Base-by-base conservation (phyloP, 30 jellyfish, hydroid and myxozoan species). In the Rhopilema esculentum region DNA sequence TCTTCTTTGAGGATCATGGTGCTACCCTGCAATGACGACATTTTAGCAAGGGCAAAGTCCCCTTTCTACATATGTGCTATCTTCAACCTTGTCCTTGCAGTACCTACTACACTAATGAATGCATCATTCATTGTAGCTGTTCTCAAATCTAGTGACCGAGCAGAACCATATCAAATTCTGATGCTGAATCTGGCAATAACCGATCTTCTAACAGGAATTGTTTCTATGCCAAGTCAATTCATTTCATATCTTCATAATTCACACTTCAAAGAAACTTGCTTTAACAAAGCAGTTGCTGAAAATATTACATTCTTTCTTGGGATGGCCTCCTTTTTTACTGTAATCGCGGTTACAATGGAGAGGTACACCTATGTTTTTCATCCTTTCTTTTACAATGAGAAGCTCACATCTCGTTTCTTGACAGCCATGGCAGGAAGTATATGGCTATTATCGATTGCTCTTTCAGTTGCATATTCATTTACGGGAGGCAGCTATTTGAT, bases 21-120 rank as follows among this genome's bases (percentile, higher is more conserved):
- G n/a, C n/a, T n/a, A n/a, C n/a, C n/a, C n/a, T n/a, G n/a, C n/a
- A n/a, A n/a, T n/a, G n/a, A n/a, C n/a, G n/a, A n/a, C n/a, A n/a
- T n/a, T n/a, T n/a, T n/a, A n/a, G n/a, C n/a, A n/a, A n/a, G n/a
- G n/a, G n/a, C 65, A 15, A 30, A 70, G 7, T 4, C 27, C 63
- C 7, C 63, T 4, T 26, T 62, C 23, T 70, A 27, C 80, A 27
- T n/a, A 15, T 70, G 80, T 23, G 40, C 65, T 6, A 28, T 28
- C 7, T 27, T 24, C 17, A 26, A 57, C 28, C 65, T 57, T 1
- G 2, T 16, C 21, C 64, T 70, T 0, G 80, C 64, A 7, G 27
- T 70, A 28, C 80, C 80, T 1, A 70, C 80, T 27, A 24, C 28
- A 0, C 24, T 70, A 4, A 1, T 70, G n/a, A 70, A 70, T 70